Evolutionary conservation across 30 jellyfish, hydroid and myxozoan species (phyloP), one percentile per base, ranked within the genome.

Genomic region (Nemopilema nomurai): DNA sequence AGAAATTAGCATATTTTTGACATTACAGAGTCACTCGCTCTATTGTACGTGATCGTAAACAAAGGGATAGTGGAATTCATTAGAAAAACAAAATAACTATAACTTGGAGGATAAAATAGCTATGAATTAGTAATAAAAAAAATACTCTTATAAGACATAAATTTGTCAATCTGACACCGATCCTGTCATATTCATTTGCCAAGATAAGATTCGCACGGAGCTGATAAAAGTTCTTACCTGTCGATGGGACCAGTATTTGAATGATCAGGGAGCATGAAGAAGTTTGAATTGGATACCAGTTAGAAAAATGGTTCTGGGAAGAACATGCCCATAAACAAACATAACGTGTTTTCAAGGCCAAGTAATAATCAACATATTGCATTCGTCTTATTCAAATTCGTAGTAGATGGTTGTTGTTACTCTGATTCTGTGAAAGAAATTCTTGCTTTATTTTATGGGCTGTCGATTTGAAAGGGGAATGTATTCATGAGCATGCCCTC

Each of bases 281-380:
- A n/a, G 16, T 28, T 62, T 84, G 93, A 84, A 84, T 84, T 25
- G 79, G 50, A 23, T 73, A 84, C 93, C 93, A 62, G 93, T 79
- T 16, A 64, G 63, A 18, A 82, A 41, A 69, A 33, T 65, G 49
- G 75, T 7, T 70, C 70, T 41, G 83, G 77, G 31, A 49, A 78
- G 87, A 63, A 69, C 93, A 84, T 84, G 93, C 87, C 74, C 87
- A 84, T 79, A 84, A 84, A 84, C 78, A 84, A 41, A 18, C 32
- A 84, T 84, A 77, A 84, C 93, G 93, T 84, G 76, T 84, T 41
- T 83, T 77, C 84, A 63, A 84, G 67, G 25, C 83, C 67, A 27
- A 62, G 87, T 49, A 64, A 28, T 51, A 41, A 41, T 41, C 57
- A 41, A 41, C 57, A 41, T 41, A 41, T 13, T 41, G 57, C 57